Evolutionary conservation across 1,140 invertebrate species (phyloP).

Genomic region (Anagrus nilaparvatae): DNA sequence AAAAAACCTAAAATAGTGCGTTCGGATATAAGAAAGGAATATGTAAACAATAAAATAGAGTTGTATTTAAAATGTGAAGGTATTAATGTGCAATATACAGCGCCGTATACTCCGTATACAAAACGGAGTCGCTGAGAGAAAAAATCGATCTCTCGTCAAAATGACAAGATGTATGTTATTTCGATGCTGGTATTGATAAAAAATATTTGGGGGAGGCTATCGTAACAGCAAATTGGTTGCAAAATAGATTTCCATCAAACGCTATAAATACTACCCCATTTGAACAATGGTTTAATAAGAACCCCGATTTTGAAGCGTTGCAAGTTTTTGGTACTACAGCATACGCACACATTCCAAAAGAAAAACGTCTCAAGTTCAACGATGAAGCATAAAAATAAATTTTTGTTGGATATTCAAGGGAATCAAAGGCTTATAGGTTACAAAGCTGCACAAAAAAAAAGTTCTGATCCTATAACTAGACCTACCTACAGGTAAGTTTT

Average conservation of each 20-base stretch:
- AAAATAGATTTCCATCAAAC: constrained; percentile 23
- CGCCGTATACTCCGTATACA: constrained; percentile 10
- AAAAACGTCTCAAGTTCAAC: constrained; percentile 20
- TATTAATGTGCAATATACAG: constrained; percentile 18
- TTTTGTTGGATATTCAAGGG: constrained; percentile 25
- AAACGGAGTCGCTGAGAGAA: constrained; percentile 8
- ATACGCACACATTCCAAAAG: constrained; percentile 18
- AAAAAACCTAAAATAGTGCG: constrained; percentile 20
- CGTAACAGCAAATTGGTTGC: constrained; percentile 28
- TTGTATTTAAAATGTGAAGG: too few relatives aligned
- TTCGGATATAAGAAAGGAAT: constrained; percentile 20
- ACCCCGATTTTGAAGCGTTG: constrained; percentile 12
- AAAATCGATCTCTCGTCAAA: constrained; percentile 25
- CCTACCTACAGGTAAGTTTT: too few relatives aligned
- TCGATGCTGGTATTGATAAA: constrained; percentile 22
- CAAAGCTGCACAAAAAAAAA: too few relatives aligned
- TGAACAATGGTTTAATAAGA: constrained; percentile 10
- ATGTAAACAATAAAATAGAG: too few relatives aligned
- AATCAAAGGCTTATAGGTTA: constrained; percentile 23
- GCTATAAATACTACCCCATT: constrained; percentile 5
- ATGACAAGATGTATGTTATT: constrained; percentile 27
- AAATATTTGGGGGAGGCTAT: constrained; percentile 36
- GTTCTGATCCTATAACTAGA: too few relatives aligned
- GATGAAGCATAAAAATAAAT: constrained; percentile 18
- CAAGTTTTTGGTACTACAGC: constrained; percentile 19